Evolutionary conservation across 2,797 vertebrate species (phyloP).

Genomic region (Mionectes olivaceus): DNA sequence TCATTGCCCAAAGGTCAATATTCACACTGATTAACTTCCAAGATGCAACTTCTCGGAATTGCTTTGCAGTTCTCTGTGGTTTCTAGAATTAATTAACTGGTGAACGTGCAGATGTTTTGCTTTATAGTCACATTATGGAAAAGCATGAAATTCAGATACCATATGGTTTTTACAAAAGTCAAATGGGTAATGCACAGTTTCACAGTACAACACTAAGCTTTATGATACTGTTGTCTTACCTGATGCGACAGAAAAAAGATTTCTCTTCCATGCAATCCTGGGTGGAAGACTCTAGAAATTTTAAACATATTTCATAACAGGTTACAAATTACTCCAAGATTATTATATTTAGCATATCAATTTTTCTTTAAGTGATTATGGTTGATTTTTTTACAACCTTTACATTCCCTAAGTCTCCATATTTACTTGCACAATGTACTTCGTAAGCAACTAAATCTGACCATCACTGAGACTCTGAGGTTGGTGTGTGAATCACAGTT

Average conservation of each 20-base stretch:
- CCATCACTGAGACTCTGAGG: background rate
- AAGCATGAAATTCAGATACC: background rate
- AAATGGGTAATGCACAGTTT: background rate
- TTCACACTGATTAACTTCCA: background rate
- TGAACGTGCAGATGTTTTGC: background rate
- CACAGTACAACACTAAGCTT: background rate
- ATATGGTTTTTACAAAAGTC: background rate
- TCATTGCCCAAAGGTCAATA: background rate
- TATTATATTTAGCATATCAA: background rate
- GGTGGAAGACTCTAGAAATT: conserved; percentile 75
- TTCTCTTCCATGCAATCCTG: conserved; percentile 91
- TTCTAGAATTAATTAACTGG: background rate
- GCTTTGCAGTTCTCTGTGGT: background rate
- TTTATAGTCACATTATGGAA: background rate
- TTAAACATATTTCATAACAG: background rate
- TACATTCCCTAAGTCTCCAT: background rate
- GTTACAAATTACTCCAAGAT: background rate
- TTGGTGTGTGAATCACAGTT: background rate
- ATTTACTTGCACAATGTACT: background rate
- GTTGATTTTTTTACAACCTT: background rate
- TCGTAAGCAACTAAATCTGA: background rate
- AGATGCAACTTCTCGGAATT: background rate
- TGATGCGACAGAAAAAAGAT: conserved; percentile 97
- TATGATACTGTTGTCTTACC: conserved; percentile 76
- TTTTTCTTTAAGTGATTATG: background rate